These are phyloP conservation scores for Cetonia aurata DNA, from an alignment of 2,888 invertebrate species.

Conservation along the genomic window DNA sequence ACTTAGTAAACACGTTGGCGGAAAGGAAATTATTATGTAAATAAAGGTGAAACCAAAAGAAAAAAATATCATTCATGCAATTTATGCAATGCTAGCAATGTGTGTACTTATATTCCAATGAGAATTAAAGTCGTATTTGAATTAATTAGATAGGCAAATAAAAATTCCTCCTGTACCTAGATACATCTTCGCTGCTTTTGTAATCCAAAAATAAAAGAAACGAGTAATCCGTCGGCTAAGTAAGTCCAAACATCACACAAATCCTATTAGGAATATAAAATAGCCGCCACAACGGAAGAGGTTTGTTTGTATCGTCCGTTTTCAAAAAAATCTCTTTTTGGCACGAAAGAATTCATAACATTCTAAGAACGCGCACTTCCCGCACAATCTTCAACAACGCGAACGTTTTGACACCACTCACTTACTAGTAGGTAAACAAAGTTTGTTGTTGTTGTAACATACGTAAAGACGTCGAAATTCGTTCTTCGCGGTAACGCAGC, in stretches of 20 bases:
- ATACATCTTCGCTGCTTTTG: conserved; percentile 42
- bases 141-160: neutral
- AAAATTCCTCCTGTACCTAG: conserved; percentile 34
- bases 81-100: conserved; percentile 32
- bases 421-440: conserved; percentile 53
- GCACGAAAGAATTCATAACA: neutral
- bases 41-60: conserved; percentile 13
- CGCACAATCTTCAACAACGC: conserved; percentile 46
- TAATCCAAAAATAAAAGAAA: conserved; percentile 38
- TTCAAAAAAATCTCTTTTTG: neutral
- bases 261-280: conserved; percentile 4
- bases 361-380: conserved; percentile 39
- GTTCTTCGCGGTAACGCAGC: conserved; percentile 48
- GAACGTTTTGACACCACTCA: conserved; percentile 38
- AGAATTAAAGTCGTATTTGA: neutral
- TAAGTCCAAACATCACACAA: conserved; percentile 27
- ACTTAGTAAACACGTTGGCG: neutral
- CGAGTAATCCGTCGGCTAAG: conserved; percentile 20
- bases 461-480: conserved; percentile 48
- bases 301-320: neutral
- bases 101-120: neutral
- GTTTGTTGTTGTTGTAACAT: conserved; percentile 43
- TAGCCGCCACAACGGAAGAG: conserved; percentile 9
- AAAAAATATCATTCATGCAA: conserved; percentile 21
- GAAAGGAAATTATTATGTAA: conserved; percentile 27